Conservation (phyloP, 2,113 vertebrate species). For the Dasypus novemcinctus region DNA sequence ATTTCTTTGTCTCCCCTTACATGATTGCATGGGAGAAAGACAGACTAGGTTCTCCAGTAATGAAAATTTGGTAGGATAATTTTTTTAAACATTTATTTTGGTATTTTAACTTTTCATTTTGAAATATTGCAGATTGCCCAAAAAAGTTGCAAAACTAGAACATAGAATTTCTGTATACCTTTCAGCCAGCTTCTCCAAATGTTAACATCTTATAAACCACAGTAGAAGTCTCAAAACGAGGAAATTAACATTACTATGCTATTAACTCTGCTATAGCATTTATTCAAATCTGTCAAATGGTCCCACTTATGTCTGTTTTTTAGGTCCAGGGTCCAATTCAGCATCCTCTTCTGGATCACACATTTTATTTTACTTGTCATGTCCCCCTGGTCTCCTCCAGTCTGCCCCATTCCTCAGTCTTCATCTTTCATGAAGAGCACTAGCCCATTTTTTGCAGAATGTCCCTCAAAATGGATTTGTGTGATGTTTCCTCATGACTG, state of each 20-base stretch:
- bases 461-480: not conserved
- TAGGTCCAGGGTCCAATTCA: not conserved
- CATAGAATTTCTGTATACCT: not conserved
- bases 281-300: not conserved
- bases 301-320: not conserved
- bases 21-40: not conserved
- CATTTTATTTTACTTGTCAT: not conserved
- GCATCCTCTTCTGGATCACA: not conserved
- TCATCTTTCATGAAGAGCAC: not conserved
- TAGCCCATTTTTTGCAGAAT: not conserved
- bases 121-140: not conserved
- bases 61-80: not conserved
- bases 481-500: not conserved
- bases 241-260: not conserved
- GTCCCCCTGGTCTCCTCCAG: not conserved
- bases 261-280: not conserved
- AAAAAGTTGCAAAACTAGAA: not conserved
- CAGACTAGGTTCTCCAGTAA: not conserved
- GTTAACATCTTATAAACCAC: not conserved
- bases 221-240: not conserved
- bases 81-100: not conserved
- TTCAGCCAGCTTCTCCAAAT: not conserved
- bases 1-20: not conserved
- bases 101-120: constrained; percentile 2
- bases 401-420: not conserved